These are phyloP conservation scores for Tauraco hartlaubi DNA, from an alignment of 2,797 vertebrate genomes.

Conservation along the genomic window DNA sequence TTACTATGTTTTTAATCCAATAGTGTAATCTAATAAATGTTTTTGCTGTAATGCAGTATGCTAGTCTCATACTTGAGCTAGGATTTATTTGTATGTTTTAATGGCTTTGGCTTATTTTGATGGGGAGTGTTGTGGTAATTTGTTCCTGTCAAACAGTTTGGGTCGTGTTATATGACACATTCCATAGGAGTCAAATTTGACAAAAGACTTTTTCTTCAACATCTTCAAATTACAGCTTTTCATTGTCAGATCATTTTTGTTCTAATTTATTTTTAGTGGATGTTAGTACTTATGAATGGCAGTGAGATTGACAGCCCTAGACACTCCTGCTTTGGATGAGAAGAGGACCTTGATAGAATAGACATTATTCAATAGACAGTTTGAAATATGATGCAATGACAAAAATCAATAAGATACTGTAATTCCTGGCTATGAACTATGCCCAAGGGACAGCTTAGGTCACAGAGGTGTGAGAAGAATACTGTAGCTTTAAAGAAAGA, in stretches of 20 bases:
- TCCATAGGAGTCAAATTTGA: constrained; percentile 28
- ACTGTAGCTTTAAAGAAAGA: background rate
- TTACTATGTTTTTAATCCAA: background rate
- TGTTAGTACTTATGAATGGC: constrained; percentile 21
- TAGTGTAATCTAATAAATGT: background rate
- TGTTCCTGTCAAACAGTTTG: constrained; percentile 52
- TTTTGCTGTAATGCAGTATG: constrained; percentile 10
- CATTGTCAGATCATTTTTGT: constrained; percentile 59
- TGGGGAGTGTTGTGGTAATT: constrained; percentile 41
- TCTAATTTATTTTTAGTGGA: constrained; percentile 46
- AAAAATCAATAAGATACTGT: constrained; percentile 25
- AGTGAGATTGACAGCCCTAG: constrained; percentile 46
- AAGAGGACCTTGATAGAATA: constrained; percentile 23
- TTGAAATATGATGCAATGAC: constrained; percentile 27
- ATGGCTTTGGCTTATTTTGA: constrained; percentile 49
- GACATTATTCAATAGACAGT: background rate
- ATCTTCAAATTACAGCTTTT: constrained; percentile 49
- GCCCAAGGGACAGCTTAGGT: background rate
- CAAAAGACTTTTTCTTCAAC: constrained; percentile 53
- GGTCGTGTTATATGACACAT: background rate
- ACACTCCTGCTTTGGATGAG: background rate
- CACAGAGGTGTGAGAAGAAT: background rate
- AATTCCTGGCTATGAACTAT: constrained; percentile 18
- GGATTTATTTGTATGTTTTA: constrained; percentile 61
- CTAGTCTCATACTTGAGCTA: background rate